A percentile compares a stretch with the other conserved stretches of the same genome.
phyloP scores from a whole-genome alignment of 1,140 invertebrate species.

The Drosophila navojoa region DNA sequence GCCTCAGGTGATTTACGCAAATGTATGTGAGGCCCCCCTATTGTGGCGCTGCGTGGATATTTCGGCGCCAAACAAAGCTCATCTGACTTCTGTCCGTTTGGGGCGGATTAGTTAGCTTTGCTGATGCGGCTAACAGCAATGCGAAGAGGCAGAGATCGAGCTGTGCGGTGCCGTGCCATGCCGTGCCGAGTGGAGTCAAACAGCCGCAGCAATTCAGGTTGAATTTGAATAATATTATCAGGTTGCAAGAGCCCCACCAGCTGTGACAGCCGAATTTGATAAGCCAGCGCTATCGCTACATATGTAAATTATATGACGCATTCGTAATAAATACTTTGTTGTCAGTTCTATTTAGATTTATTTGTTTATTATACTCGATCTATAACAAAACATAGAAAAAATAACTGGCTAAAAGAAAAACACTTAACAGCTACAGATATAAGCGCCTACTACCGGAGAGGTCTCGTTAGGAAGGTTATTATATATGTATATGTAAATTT shows the following conservation, averaged over 20 bases:
- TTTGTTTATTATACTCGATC: slow-evolving; percentile 71
- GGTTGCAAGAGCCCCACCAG: slow-evolving; percentile 52
- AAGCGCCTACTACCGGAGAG: slow-evolving; percentile 27
- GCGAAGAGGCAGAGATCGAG: slow-evolving; percentile 58
- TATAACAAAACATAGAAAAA: slow-evolving; percentile 72
- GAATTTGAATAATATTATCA: slow-evolving; percentile 73
- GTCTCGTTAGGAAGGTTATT: slow-evolving; percentile 1
- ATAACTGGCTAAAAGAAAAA: slow-evolving; percentile 60
- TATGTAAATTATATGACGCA: slow-evolving; percentile 28
- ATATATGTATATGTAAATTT: neutral
- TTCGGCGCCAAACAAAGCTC: slow-evolving; percentile 30
- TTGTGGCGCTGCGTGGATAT: slow-evolving; percentile 18
- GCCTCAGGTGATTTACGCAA: neutral
- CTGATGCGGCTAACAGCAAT: slow-evolving; percentile 68
- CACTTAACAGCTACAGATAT: slow-evolving; percentile 48
- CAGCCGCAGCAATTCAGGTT: slow-evolving; percentile 8
- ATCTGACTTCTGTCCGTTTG: slow-evolving; percentile 11
- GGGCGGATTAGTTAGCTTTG: slow-evolving; percentile 83
- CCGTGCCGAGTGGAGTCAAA: neutral
- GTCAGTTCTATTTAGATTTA: slow-evolving; percentile 51
- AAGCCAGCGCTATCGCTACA: slow-evolving; percentile 44
- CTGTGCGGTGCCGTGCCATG: neutral
- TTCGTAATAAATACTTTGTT: slow-evolving; percentile 14
- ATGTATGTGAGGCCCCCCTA: neutral
- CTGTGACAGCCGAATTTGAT: slow-evolving; percentile 45